Evolutionary conservation across 1,140 invertebrate species (phyloP).

Genomic region (Notospermus geniculatus): DNA sequence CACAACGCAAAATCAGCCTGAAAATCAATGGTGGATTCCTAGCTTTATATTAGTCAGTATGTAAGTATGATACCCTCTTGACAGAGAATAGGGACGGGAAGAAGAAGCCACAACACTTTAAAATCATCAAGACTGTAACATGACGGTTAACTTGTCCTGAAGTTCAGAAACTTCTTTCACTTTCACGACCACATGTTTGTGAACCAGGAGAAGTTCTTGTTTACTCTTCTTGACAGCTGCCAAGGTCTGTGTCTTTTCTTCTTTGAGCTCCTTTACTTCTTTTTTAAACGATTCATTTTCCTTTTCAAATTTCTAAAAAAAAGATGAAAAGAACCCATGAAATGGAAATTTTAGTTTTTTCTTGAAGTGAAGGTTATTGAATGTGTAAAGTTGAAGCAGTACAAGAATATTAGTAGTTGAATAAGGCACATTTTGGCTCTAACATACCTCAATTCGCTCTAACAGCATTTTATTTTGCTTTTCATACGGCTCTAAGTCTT

Average conservation of each 20-base stretch:
- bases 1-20: no score
- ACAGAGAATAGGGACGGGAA: no score
- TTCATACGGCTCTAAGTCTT: slow-evolving; percentile 27
- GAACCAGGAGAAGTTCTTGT: slow-evolving; percentile 79
- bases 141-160: slow-evolving; percentile 28
- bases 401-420: no score
- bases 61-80: no score
- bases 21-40: no score
- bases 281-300: slow-evolving; percentile 72
- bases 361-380: no score
- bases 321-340: no score
- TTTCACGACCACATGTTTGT: slow-evolving; percentile 76
- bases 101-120: no score
- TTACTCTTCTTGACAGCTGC: slow-evolving; percentile 79
- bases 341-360: slow-evolving; percentile 1
- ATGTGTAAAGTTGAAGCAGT: no score
- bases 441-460: slow-evolving; percentile 34
- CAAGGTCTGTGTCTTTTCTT: slow-evolving; percentile 77
- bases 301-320: slow-evolving; percentile 64
- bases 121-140: no score
- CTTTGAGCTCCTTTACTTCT: slow-evolving; percentile 73
- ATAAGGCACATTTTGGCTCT: no score
- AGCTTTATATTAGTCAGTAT: no score
- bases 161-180: slow-evolving; percentile 72
- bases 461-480: slow-evolving; percentile 26